Evolutionary conservation across 2,797 vertebrate species (phyloP), one percentile per base, ranked within the genome.

Genomic region (Dendrocincla tyrannina): DNA sequence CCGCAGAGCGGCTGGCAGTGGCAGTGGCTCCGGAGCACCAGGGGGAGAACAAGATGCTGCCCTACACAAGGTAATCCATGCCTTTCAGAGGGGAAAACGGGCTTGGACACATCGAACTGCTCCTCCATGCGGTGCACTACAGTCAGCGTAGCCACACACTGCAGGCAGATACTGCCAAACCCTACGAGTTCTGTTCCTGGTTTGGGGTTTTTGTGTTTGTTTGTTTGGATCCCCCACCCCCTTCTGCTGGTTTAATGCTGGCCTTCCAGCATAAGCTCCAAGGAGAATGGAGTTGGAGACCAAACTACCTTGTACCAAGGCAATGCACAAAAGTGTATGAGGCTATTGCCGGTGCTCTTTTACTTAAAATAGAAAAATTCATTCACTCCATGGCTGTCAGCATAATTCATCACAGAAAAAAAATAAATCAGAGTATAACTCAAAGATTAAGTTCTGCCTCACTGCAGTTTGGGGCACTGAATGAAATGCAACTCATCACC

Each of bases 81-180:
- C 17, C 6, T 19, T 27, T 30, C 32, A 2, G 32, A 14, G 60
- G 23, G 32, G 14, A 25, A 33, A 24, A 5, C 25, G 17, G 63
- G 44, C 2, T 13, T 7, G 27, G 49, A 12, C 3, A 3, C 1
- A 3, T 32, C 12, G 11, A 17, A 19, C 1, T 23, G 55, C 41
- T 52, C 55, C 67, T 58, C 68, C 3, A 1, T 0, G 24, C 2
- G 3, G n/a, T 27, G 11, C 13, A 2, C 16, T 23, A 20, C 9
- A 47, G 49, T 8, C 73, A 10, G 19, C 23, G 33, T 9, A 18
- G 9, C 14, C 42, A 24, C 37, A 17, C 28, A 7, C 9, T 7
- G 10, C 5, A 32, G 46, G 28, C 17, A 25, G 37, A 22, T 19
- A 14, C 42, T 23, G 2, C 37, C 60, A 14, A 52, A 17, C 17